Conservation (phyloP, 53 echinoderm and acorn worm species). For the Paracentrotus lividus region DNA sequence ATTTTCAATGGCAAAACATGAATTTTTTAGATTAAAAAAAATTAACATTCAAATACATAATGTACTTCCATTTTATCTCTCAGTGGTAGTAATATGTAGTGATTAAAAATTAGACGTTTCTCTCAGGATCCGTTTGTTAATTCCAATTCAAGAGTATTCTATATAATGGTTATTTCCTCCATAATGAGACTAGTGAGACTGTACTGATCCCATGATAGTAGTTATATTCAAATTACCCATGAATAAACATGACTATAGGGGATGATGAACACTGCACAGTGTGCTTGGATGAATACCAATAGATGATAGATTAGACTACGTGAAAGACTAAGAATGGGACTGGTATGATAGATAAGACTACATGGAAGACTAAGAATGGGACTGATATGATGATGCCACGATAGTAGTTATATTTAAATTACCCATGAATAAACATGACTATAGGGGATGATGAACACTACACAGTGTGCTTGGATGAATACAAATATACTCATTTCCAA, state of each 20-base stretch:
- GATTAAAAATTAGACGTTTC: background rate
- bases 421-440: conserved; percentile 16
- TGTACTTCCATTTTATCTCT: background rate
- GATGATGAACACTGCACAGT: background rate
- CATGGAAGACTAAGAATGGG: background rate
- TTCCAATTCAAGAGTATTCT: background rate
- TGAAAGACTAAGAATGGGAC: no score
- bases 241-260: conserved; percentile 28
- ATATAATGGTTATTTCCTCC: background rate
- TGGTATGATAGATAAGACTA: background rate
- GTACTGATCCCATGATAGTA: background rate
- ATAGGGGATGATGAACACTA: background rate
- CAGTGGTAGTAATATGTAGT: background rate
- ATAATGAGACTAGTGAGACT: conserved; percentile 25
- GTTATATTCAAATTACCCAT: conserved; percentile 10
- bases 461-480: background rate
- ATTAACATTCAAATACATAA: background rate
- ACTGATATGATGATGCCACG: background rate
- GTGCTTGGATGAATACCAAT: background rate
- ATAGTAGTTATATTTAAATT: background rate
- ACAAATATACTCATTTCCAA: no score
- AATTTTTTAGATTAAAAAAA: no score
- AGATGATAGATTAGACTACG: background rate
- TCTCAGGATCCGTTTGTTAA: background rate
- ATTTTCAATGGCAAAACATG: no score